Base-by-base conservation (phyloP, 1,140 invertebrate species). In the Calliopsis andreniformis region DNA sequence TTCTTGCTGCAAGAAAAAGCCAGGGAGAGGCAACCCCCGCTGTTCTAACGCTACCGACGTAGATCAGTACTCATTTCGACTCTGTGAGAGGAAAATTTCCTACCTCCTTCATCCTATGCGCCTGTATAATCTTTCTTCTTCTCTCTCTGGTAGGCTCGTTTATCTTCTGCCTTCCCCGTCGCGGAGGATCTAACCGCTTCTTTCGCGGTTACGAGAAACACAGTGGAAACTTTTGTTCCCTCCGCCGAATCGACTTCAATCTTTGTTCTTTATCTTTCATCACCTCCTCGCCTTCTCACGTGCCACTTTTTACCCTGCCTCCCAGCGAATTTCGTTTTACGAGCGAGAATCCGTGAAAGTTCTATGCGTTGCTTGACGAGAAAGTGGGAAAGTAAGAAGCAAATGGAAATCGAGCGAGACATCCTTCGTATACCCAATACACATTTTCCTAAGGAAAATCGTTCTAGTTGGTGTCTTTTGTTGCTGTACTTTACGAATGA, bases 321-420 rank as follows among this genome's bases (percentile, higher is more conserved):
- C 51, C 55, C 75, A 76, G 79, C 79, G 77, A 81, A 88, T 89
- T 83, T 78, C 86, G 84, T 82, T 86, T 87, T 86, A 88, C 82
- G 79, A 80, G 67, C 77, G 79, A 58, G 79, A 79, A 82, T 71
- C 59, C 43, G 75, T 39, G 69, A 69, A 82, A 82, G 81, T 85
- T 84, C 58, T 32, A 56, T 59, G 28, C 53, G 61, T 47, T 23
- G 12, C 43, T 32, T 5, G 66, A 51, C 56, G 67, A 39, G 30
- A 53, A 69, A 25, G 23, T 18, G 62, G 39, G 39, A 72, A 61
- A 67, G 51, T 61, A 76, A 69, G 71, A 73, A 62, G 61, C 42
- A 83, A 76, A 79, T 79, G 78, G 75, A 76, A 71, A 67, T 82
- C 61, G 59, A 47, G 7, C 6, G 30, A 25, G 20, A 20, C 0